Evolutionary conservation across 2,113 vertebrate genomes (phyloP).

Genomic region (Toxotes chatareus): DNA sequence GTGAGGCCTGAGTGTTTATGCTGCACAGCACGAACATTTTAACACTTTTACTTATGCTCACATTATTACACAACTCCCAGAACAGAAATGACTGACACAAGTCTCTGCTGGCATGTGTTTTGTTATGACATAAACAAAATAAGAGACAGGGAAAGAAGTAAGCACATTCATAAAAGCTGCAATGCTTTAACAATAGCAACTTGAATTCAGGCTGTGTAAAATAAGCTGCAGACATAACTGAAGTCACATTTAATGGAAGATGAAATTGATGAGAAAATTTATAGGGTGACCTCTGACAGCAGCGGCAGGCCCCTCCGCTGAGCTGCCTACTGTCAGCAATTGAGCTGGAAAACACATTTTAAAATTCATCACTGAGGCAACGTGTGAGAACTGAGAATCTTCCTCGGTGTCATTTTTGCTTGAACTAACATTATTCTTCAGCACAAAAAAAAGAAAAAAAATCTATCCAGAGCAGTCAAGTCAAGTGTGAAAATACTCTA

Average conservation of each 20-base stretch:
- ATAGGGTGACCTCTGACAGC: conserved; percentile 4
- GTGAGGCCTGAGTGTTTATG: not conserved
- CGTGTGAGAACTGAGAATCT: not conserved
- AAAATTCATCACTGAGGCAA: conserved; percentile 15
- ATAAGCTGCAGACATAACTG: not conserved
- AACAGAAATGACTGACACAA: not conserved
- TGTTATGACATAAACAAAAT: not conserved
- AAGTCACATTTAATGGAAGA: conserved; percentile 30
- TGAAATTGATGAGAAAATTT: conserved; percentile 3
- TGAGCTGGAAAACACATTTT: conserved; percentile 9
- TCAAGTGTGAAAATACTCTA: conserved; percentile 9
- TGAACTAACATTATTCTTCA: not conserved
- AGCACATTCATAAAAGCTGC: not conserved
- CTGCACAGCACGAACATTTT: not conserved
- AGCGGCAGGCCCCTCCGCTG: not conserved
- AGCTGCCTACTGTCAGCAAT: not conserved
- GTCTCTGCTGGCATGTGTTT: not conserved
- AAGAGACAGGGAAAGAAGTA: not conserved
- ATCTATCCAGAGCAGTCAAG: not conserved
- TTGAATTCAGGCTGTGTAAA: not conserved
- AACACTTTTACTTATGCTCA: conserved; percentile 6
- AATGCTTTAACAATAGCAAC: not conserved
- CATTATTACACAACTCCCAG: not conserved
- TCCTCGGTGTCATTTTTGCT: conserved; percentile 23
- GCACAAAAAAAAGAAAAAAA: not conserved